phyloP scores from a whole-genome alignment of 2,797 vertebrate genomes.

The Sphaeramia orbicularis region DNA sequence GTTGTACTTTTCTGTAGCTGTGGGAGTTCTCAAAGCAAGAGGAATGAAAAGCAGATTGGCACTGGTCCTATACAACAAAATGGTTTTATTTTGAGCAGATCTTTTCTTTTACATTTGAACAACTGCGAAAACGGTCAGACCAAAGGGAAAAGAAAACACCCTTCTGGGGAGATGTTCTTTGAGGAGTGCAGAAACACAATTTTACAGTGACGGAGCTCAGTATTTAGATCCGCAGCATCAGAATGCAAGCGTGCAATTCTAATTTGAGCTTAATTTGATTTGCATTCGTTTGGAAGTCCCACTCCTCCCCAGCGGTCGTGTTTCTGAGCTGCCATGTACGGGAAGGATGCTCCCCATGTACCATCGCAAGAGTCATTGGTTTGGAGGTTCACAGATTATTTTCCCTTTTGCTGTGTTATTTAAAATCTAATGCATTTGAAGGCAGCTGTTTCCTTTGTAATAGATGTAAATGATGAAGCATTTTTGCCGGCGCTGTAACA shows the following conservation, averaged over 20 bases:
- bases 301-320: slow-evolving; percentile 41
- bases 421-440: background rate
- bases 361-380: background rate
- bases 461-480: background rate
- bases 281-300: slow-evolving; percentile 60
- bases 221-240: slow-evolving; percentile 56
- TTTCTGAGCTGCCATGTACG: slow-evolving; percentile 36
- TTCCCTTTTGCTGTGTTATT: slow-evolving; percentile 4
- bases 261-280: slow-evolving; percentile 76
- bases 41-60: slow-evolving; percentile 19
- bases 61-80: slow-evolving; percentile 17
- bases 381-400: slow-evolving; percentile 2
- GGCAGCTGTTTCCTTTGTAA: background rate
- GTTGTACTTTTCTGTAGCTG: slow-evolving; percentile 1
- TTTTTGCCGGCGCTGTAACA: too few relatives aligned
- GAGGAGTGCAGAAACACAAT: slow-evolving; percentile 44
- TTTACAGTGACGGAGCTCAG: slow-evolving; percentile 62
- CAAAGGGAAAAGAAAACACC: slow-evolving; percentile 31
- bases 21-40: slow-evolving; percentile 25
- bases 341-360: slow-evolving; percentile 19
- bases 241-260: slow-evolving; percentile 62
- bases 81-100: slow-evolving; percentile 45
- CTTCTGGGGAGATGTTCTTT: slow-evolving; percentile 35
- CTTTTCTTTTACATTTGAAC: slow-evolving; percentile 31
- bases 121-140: slow-evolving; percentile 37